These are phyloP conservation scores for Dichetophora obliterata DNA, from an alignment of 2,888 invertebrate species.

Conservation along the genomic window DNA sequence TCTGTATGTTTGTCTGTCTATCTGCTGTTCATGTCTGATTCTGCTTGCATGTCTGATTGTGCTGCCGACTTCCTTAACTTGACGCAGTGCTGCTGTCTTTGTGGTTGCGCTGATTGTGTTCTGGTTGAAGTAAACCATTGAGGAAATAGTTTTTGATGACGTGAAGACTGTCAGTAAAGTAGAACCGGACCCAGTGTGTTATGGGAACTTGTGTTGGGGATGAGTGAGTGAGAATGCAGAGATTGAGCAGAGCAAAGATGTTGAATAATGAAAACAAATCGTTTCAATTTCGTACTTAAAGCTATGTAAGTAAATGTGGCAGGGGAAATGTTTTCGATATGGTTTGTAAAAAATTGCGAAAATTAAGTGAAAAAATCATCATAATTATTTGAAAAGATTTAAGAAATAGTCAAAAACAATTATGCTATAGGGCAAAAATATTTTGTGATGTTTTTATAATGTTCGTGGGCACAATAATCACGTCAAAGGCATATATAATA, in stretches of 20 bases:
- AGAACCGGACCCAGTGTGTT: background rate
- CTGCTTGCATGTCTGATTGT: background rate
- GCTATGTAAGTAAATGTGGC: background rate
- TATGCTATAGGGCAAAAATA: no score
- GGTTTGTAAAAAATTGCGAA: background rate
- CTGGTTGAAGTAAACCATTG: background rate
- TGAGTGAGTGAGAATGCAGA: background rate
- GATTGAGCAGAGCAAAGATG: background rate
- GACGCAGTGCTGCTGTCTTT: background rate
- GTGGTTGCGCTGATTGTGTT: background rate
- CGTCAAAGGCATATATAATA: no score
- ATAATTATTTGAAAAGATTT: no score
- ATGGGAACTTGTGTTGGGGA: background rate
- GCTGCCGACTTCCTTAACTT: background rate
- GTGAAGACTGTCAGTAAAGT: no score
- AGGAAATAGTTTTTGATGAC: constrained; percentile 27
- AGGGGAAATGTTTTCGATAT: no score
- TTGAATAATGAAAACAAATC: background rate
- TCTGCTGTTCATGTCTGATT: no score
- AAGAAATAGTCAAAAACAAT: no score
- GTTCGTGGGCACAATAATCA: no score
- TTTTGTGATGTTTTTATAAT: no score
- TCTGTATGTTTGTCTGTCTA: background rate
- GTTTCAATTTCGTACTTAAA: background rate
- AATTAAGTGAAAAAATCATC: background rate